Percentiles rank a stretch among this genome's conserved stretches.
These are phyloP conservation scores for Acrobasis repandana DNA, from an alignment of 2,888 invertebrate species.

Conservation along the genomic window DNA sequence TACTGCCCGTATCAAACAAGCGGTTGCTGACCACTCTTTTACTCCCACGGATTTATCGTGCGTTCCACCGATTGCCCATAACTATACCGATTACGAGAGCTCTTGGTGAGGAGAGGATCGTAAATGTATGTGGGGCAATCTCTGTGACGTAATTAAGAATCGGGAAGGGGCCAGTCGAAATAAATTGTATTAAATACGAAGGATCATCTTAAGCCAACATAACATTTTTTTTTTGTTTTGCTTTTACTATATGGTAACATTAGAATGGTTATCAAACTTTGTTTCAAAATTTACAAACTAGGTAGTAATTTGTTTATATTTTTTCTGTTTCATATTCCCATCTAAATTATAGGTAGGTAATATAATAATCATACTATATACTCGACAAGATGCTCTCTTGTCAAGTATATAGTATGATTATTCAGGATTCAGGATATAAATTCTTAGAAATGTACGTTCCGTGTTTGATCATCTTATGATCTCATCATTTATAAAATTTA, in stretches of 20 bases:
- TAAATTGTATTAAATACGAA: neutral
- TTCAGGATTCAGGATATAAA: too few species aligned
- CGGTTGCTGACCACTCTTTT: slow-evolving; percentile 23
- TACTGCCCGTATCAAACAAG: slow-evolving; percentile 22
- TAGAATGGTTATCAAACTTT: too few species aligned
- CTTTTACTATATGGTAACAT: too few species aligned
- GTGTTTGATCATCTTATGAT: too few species aligned
- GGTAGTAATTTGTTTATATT: too few species aligned
- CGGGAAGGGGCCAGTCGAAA: slow-evolving; percentile 4
- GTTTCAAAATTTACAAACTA: too few species aligned
- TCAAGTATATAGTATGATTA: too few species aligned
- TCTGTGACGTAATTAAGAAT: neutral
- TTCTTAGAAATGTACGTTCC: too few species aligned
- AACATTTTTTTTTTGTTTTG: neutral
- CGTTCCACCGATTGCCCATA: slow-evolving; percentile 24
- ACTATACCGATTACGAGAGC: slow-evolving; percentile 25
- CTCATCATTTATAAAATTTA: neutral
- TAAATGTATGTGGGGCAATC: slow-evolving; percentile 24
- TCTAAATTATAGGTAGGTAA: too few species aligned
- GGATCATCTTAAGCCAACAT: neutral
- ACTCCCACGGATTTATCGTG: slow-evolving; percentile 25
- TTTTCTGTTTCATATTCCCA: too few species aligned
- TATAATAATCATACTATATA: too few species aligned
- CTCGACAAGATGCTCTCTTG: too few species aligned
- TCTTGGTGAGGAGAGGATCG: slow-evolving; percentile 20